Evolutionary conservation across 2,113 vertebrate genomes (phyloP).

Genomic region (Scartelaos histophorus): DNA sequence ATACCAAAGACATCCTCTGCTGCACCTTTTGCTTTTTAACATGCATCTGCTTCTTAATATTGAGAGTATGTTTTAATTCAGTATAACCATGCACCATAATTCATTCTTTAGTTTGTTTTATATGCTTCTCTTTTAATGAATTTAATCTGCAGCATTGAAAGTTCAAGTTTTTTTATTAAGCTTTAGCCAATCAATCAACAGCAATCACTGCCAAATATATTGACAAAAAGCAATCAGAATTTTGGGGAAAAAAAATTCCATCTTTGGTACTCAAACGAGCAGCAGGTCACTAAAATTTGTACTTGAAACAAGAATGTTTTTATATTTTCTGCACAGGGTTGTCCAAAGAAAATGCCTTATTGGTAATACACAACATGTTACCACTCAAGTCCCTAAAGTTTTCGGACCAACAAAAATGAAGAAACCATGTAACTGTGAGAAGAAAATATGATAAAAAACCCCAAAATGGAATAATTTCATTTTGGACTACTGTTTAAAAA

Average conservation of each 20-base stretch:
- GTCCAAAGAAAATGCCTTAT: conserved; percentile 71
- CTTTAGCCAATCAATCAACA: conserved; percentile 9
- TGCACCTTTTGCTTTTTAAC: conserved; percentile 40
- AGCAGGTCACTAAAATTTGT: conserved; percentile 33
- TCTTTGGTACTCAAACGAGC: conserved; percentile 15
- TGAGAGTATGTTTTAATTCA: background rate
- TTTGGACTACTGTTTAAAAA: conserved; percentile 71
- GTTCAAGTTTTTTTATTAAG: background rate
- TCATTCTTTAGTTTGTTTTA: background rate
- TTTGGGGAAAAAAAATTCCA: background rate
- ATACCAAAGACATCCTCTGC: conserved; percentile 63
- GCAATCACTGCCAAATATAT: conserved; percentile 2
- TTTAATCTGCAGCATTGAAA: background rate
- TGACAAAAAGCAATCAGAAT: conserved; percentile 2
- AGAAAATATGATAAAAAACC: conserved; percentile 12
- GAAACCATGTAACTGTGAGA: conserved; percentile 46
- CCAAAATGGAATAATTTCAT: conserved; percentile 44
- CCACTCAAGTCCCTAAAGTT: conserved; percentile 26
- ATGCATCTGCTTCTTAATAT: conserved; percentile 32
- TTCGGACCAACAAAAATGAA: conserved; percentile 61
- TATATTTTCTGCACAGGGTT: conserved; percentile 70
- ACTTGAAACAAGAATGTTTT: conserved; percentile 62
- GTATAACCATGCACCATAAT: background rate
- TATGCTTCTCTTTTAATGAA: background rate
- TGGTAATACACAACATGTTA: conserved; percentile 43